These are phyloP conservation scores for Podargus strigoides DNA, from an alignment of 2,797 vertebrate species.

Conservation along the genomic window DNA sequence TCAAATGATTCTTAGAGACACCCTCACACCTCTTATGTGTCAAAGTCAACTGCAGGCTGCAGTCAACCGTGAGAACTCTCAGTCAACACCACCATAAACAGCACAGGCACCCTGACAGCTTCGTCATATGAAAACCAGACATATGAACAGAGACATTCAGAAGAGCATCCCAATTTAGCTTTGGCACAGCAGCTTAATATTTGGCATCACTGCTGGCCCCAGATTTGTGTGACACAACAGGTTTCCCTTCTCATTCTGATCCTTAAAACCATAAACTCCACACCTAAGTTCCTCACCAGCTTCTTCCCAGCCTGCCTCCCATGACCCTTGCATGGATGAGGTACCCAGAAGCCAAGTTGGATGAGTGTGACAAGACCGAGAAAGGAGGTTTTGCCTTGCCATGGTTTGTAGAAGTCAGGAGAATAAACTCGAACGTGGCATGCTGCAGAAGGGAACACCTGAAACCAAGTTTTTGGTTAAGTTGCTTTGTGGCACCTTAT, in stretches of 20 bases:
- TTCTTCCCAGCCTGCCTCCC: neutral
- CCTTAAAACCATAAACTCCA: neutral
- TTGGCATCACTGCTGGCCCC: neutral
- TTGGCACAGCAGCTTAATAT: neutral
- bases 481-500: neutral
- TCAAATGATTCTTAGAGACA: neutral
- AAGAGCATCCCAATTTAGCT: neutral
- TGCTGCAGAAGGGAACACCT: neutral
- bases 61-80: neutral
- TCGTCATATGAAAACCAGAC: neutral
- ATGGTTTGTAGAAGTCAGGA: neutral
- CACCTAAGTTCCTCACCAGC: accelerated
- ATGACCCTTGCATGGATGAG: neutral
- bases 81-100: neutral
- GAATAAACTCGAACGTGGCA: neutral
- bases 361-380: neutral
- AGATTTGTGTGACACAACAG: accelerated
- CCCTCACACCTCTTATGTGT: neutral
- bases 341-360: neutral
- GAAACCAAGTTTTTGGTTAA: neutral
- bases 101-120: accelerated
- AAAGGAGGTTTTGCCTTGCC: neutral
- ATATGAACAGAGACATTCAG: neutral
- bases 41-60: neutral
- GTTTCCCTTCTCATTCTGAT: neutral